phyloP scores from a whole-genome alignment of 2,113 vertebrate genomes.

The Cynopterus brachyotis region DNA sequence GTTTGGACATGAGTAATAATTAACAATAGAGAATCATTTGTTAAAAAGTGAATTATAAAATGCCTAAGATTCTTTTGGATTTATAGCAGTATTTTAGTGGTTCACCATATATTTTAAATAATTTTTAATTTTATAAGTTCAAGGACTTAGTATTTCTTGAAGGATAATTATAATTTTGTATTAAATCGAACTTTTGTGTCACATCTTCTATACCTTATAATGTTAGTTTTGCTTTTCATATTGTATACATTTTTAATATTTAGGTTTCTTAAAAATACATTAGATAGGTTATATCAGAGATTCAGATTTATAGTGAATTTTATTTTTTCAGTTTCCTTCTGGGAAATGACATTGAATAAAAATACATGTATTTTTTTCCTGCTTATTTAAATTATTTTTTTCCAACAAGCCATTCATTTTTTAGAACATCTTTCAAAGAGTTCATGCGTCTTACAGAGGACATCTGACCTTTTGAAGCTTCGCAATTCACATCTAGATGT shows the following conservation, averaged over 20 bases:
- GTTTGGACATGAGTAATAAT: slow-evolving; percentile 43
- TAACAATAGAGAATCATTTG: background rate
- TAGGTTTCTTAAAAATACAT: slow-evolving; percentile 45
- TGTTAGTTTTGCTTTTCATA: background rate
- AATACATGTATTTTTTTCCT: slow-evolving; percentile 49
- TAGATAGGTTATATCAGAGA: background rate
- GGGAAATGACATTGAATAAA: background rate
- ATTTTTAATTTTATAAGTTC: slow-evolving; percentile 57
- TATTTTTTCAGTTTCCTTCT: slow-evolving; percentile 33
- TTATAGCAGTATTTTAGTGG: background rate
- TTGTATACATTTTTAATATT: slow-evolving; percentile 29
- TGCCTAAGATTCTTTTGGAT: background rate
- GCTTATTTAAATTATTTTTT: slow-evolving; percentile 75
- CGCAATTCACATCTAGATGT: slow-evolving; percentile 79
- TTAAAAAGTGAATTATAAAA: slow-evolving; percentile 44
- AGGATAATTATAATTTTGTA: slow-evolving; percentile 31
- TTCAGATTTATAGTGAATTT: slow-evolving; percentile 32
- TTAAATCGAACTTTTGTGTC: background rate
- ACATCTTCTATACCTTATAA: slow-evolving; percentile 30
- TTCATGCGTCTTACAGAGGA: slow-evolving; percentile 78
- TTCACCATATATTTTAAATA: background rate
- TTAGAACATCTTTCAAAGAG: slow-evolving; percentile 79
- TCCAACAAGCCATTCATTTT: slow-evolving; percentile 77
- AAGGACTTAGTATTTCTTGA: slow-evolving; percentile 52
- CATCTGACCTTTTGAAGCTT: slow-evolving; percentile 78